phyloP scores from a whole-genome alignment of 2,888 invertebrate species.

The Ceratothoa steindachneri region DNA sequence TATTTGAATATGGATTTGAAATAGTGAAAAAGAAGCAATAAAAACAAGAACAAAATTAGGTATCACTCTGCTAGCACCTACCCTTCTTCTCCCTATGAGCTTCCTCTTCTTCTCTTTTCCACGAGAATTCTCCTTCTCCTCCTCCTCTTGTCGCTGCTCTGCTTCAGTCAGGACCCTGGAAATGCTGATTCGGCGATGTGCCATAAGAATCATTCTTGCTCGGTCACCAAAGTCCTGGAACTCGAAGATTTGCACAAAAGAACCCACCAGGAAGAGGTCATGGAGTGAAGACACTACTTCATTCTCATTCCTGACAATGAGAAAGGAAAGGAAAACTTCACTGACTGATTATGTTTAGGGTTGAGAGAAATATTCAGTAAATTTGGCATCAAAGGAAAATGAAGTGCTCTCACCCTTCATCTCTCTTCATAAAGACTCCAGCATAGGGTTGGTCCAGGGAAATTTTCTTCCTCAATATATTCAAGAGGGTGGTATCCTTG shows the following conservation, averaged over 20 bases:
- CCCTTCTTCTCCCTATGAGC: no score
- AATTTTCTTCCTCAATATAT: slow-evolving; percentile 85
- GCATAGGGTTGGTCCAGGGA: slow-evolving; percentile 94
- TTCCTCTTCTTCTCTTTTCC: no score
- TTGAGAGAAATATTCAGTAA: no score
- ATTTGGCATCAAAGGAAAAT: no score
- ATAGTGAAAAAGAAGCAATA: no score
- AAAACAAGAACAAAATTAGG: no score
- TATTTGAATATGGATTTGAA: no score
- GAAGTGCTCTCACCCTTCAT: slow-evolving; percentile 65
- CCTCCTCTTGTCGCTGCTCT: slow-evolving; percentile 39
- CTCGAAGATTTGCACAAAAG: slow-evolving; percentile 97
- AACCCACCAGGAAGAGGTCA: slow-evolving; percentile 84
- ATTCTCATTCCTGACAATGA: slow-evolving; percentile 64
- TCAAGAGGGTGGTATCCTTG: slow-evolving; percentile 78
- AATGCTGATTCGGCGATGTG: slow-evolving; percentile 80
- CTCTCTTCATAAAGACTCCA: slow-evolving; percentile 90
- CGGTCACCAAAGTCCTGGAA: slow-evolving; percentile 91
- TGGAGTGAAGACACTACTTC: slow-evolving; percentile 77
- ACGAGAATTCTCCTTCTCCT: not conserved
- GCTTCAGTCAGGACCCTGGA: slow-evolving; percentile 74
- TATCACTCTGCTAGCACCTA: no score
- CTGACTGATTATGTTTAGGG: no score
- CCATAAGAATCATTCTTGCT: slow-evolving; percentile 86
- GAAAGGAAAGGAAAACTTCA: no score